Evolutionary conservation across 1,140 invertebrate genomes (phyloP).

Genomic region (Kradibia gibbosae): DNA sequence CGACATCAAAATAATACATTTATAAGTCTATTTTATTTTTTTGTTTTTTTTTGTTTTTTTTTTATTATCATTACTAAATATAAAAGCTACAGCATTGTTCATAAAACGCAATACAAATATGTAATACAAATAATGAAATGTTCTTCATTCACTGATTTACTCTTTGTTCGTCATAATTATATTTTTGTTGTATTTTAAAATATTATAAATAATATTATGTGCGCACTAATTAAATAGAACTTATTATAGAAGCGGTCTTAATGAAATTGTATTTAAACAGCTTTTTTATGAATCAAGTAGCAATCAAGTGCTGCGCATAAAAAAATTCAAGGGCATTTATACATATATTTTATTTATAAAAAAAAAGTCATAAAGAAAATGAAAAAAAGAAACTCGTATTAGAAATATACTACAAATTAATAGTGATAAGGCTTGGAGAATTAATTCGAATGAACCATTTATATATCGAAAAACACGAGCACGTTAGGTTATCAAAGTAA

Average conservation of each 20-base stretch:
- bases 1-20: constrained; percentile 4
- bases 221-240: constrained; percentile 6
- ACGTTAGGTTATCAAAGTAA: too few relatives aligned
- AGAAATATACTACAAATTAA: constrained; percentile 22
- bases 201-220: constrained; percentile 37
- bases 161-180: constrained; percentile 35
- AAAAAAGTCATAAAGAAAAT: too few relatives aligned
- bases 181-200: constrained; percentile 45
- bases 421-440: background rate
- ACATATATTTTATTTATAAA: constrained; percentile 8
- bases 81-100: constrained; percentile 22
- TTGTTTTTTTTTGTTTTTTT: constrained; percentile 3
- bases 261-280: constrained; percentile 24
- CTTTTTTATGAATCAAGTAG: constrained; percentile 19
- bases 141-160: constrained; percentile 39
- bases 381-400: background rate
- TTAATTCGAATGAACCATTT: constrained; percentile 11
- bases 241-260: background rate
- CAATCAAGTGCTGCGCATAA: constrained; percentile 9
- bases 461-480: too few relatives aligned
- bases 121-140: constrained; percentile 27
- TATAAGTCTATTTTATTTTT: constrained; percentile 12
- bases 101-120: constrained; percentile 41
- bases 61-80: too few relatives aligned
- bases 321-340: background rate